Conservation (phyloP, 2,888 invertebrate genomes). For the Agapostemon virescens region DNA sequence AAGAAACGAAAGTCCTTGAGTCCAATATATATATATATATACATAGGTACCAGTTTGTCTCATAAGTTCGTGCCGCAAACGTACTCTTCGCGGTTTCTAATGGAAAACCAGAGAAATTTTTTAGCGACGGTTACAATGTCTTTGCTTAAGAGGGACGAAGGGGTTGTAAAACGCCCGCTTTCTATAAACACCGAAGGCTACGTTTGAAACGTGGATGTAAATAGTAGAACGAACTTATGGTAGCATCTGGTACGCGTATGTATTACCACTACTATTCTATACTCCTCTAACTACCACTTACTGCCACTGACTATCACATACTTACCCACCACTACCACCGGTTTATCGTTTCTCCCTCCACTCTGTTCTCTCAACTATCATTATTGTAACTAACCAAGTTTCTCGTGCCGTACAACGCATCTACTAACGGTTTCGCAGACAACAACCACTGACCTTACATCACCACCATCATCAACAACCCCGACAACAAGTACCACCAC, state of each 20-base stretch:
- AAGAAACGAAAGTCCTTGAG: slow-evolving; percentile 51
- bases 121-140: too few relatives aligned
- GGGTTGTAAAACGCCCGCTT: too few relatives aligned
- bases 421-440: slow-evolving; percentile 80
- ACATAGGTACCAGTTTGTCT: too few relatives aligned
- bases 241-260: too few relatives aligned
- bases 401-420: slow-evolving; percentile 78
- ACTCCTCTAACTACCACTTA: slow-evolving; percentile 3
- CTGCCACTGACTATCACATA: neutral
- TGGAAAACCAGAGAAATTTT: too few relatives aligned
- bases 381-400: slow-evolving; percentile 76
- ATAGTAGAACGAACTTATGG: too few relatives aligned
- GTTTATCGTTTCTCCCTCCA: slow-evolving; percentile 47
- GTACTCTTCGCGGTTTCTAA: too few relatives aligned
- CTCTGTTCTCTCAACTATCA: slow-evolving; percentile 39
- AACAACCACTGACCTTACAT: slow-evolving; percentile 68
- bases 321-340: slow-evolving; percentile 9
- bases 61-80: too few relatives aligned
- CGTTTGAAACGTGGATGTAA: too few relatives aligned
- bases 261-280: neutral
- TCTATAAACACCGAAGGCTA: too few relatives aligned
- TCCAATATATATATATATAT: slow-evolving; percentile 8
- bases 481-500: slow-evolving; percentile 57
- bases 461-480: slow-evolving; percentile 65
- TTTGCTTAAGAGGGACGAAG: too few relatives aligned